A percentile compares a stretch with the other conserved stretches of the same genome.
Conservation (phyloP, 30 jellyfish, hydroid and myxozoan genomes). For the Haliclystus octoradiatus region DNA sequence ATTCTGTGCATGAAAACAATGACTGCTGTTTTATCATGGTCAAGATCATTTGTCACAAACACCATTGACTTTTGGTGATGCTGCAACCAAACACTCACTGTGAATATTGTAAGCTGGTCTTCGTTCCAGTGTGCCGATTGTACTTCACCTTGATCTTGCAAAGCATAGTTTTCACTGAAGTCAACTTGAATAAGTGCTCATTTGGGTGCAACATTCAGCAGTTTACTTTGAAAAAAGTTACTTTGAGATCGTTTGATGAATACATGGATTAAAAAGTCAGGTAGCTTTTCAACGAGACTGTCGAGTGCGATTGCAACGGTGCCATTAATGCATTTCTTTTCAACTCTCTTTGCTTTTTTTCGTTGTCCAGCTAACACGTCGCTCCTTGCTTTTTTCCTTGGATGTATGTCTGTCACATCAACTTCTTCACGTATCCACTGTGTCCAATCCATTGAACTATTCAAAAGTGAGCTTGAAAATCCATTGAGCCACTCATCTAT, state of each 20-base stretch:
- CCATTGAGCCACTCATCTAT: slow-evolving; percentile 5
- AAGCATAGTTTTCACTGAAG: slow-evolving; percentile 36
- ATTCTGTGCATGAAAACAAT: no score
- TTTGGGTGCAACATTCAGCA: no score
- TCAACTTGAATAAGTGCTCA: slow-evolving; percentile 38
- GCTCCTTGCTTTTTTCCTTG: slow-evolving; percentile 3
- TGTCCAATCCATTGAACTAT: slow-evolving; percentile 22
- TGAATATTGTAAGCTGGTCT: slow-evolving; percentile 1
- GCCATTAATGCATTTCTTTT: slow-evolving; percentile 21
- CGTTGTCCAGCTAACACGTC: no score
- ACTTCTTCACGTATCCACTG: slow-evolving; percentile 8
- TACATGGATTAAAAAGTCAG: slow-evolving; percentile 29
- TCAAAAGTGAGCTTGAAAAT: slow-evolving; percentile 28
- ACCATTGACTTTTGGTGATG: no score
- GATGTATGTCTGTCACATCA: not conserved
- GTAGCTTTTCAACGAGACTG: slow-evolving; percentile 15
- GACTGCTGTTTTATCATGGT: no score
- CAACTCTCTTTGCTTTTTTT: no score
- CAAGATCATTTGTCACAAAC: no score
- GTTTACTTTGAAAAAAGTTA: slow-evolving; percentile 22
- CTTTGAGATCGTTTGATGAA: slow-evolving; percentile 28
- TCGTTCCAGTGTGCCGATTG: slow-evolving; percentile 51
- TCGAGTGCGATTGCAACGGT: slow-evolving; percentile 39
- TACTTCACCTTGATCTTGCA: slow-evolving; percentile 35
- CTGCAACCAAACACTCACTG: no score